Conservation (phyloP, 2,113 vertebrate species). For the Bubo bubo region DNA sequence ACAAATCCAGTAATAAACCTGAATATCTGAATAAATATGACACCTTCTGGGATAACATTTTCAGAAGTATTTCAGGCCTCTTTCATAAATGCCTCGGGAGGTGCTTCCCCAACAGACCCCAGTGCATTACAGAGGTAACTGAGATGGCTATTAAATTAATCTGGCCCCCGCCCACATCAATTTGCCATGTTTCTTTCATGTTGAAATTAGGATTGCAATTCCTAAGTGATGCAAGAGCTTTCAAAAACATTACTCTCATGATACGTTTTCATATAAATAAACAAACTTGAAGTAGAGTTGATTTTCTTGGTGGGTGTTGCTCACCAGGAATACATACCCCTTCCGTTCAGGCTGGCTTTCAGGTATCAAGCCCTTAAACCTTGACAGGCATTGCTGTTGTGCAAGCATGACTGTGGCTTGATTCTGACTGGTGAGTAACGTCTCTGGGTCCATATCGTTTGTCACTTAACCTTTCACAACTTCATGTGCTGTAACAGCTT, state of each 20-base stretch:
- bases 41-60: neutral
- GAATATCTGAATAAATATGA: neutral
- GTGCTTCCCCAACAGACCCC: neutral
- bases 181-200: neutral
- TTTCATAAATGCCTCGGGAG: neutral
- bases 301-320: neutral
- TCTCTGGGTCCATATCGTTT: slow-evolving; percentile 2
- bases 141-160: neutral
- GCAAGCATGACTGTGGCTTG: slow-evolving; percentile 39
- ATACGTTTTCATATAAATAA: neutral
- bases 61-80: neutral
- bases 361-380: neutral
- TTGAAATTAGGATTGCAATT: neutral
- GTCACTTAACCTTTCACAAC: slow-evolving; percentile 65
- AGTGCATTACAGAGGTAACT: neutral
- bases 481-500: neutral
- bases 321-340: neutral
- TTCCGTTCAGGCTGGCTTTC: neutral
- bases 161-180: neutral
- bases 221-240: neutral
- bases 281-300: neutral
- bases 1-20: slow-evolving; percentile 6
- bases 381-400: slow-evolving; percentile 1
- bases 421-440: slow-evolving; percentile 72
- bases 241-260: neutral